Evolutionary conservation across 2,113 vertebrate genomes (phyloP), one percentile per base, ranked within the genome.

Genomic region (Pungitius pungitius): DNA sequence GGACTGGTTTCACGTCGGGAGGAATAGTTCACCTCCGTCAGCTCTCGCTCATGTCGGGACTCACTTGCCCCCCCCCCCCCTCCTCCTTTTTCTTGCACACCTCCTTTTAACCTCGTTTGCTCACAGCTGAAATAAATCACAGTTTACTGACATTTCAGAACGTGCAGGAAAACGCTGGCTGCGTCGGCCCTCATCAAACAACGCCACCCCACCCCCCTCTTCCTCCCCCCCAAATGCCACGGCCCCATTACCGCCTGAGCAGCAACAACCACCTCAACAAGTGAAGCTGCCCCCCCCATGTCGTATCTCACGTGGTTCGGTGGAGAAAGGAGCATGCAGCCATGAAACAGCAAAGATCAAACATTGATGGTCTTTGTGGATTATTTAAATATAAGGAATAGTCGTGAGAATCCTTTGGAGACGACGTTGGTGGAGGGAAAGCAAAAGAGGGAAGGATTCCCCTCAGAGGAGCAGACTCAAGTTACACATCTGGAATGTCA

Each of bases 41-140:
- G 30, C 61, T 85, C 43, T 45, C 17, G 17, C 8, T 45, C 89
- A 18, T 87, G 89, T 88, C 76, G 55, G 30, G 66, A 89, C 88
- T 77, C 83, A 87, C 77, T 80, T 73, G 69, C 72, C 55, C 40
- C 70, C 68, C 70, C 69, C 35, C 5, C 30, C 30, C 42, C 51
- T 65, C 37, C 22, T 56, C 35, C 37, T 59, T 73, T 58, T 74
- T 42, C 37, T 69, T 80, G 57, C 62, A 30, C 62, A 26, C 40
- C 68, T 55, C 59, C 64, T 75, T 63, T 40, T 55, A 33, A 40
- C 35, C 59, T 22, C 4, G 22, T 58, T 68, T 42, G 35, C 60
- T 75, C 59, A 51, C 51, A 35, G 40, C 27, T 63, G 9, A 47
- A 82, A 69, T 37, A 52, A 20, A 69, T 30, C 30, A 30, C 17